A percentile compares a stretch with the other conserved stretches of the same genome.
Evolutionary conservation across 1,140 invertebrate genomes (phyloP).

Genomic region (Acromyrmex heyeri): DNA sequence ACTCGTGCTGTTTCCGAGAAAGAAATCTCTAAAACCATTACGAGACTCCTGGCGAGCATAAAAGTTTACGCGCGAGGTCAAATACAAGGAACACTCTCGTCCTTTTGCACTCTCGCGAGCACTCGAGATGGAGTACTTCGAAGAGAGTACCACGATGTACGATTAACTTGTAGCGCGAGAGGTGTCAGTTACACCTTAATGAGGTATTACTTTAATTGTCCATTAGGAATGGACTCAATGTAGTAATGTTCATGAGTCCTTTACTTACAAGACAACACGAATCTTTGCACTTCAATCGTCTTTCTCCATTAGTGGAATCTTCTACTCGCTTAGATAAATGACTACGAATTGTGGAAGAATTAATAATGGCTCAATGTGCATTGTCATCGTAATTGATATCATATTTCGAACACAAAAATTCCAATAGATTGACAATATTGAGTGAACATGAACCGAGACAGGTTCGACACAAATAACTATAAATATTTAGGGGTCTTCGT

Average conservation of each 20-base stretch:
- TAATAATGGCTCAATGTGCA: background rate
- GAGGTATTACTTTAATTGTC: constrained; percentile 61
- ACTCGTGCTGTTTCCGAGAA: constrained; percentile 44
- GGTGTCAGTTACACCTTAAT: constrained; percentile 59
- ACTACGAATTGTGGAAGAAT: background rate
- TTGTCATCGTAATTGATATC: background rate
- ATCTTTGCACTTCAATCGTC: constrained; percentile 35
- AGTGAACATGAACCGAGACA: too few species aligned
- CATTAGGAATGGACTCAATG: constrained; percentile 39
- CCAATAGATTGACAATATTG: too few species aligned
- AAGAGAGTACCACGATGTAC: background rate
- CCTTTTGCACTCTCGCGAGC: constrained; percentile 21
- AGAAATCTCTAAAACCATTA: constrained; percentile 63
- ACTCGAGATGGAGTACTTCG: constrained; percentile 46
- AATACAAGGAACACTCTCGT: constrained; percentile 31
- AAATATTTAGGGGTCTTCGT: too few species aligned
- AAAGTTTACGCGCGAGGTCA: constrained; percentile 33
- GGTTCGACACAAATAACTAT: too few species aligned
- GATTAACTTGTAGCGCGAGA: constrained; percentile 6
- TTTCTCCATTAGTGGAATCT: constrained; percentile 23
- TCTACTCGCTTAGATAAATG: constrained; percentile 19
- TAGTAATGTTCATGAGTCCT: constrained; percentile 24
- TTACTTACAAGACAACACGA: constrained; percentile 18
- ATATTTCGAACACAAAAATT: background rate
- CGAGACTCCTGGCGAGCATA: constrained; percentile 32